Percentiles rank a stretch among this genome's conserved stretches.
phyloP scores from a whole-genome alignment of 2,888 invertebrate genomes.

The Tetheella fluctuosa region DNA sequence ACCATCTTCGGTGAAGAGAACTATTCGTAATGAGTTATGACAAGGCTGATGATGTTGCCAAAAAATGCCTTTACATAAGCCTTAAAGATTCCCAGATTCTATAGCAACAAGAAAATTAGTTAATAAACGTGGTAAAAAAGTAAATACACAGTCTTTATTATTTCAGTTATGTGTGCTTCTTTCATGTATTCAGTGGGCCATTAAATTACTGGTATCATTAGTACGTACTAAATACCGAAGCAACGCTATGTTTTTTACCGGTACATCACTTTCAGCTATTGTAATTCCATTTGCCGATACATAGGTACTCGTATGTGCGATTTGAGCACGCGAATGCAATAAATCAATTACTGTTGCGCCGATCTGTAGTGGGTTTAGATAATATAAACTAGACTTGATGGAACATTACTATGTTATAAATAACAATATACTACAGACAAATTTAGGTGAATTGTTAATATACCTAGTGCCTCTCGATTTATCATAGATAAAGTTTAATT shows the following conservation, averaged over 20 bases:
- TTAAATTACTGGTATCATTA: slow-evolving; percentile 10
- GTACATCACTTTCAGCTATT: slow-evolving; percentile 22
- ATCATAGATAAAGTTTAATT: slow-evolving; percentile 17
- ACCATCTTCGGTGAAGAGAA: not conserved
- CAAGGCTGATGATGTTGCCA: too few species aligned
- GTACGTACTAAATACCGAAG: slow-evolving; percentile 11
- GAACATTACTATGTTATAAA: not conserved
- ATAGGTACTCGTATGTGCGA: not conserved
- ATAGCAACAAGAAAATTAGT: too few species aligned
- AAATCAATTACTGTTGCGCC: slow-evolving; percentile 33
- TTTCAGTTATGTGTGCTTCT: not conserved
- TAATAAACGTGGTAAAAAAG: too few species aligned
- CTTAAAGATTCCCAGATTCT: too few species aligned
- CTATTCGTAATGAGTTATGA: too few species aligned
- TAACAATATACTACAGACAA: not conserved
- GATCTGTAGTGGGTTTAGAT: not conserved
- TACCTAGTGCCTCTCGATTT: too few species aligned
- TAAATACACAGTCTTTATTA: not conserved
- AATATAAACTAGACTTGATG: not conserved
- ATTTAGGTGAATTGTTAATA: not conserved
- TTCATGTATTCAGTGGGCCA: not conserved
- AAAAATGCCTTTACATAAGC: too few species aligned
- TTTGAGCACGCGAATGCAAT: slow-evolving; percentile 42
- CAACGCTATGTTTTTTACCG: slow-evolving; percentile 19
- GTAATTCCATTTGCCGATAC: slow-evolving; percentile 28